These are phyloP conservation scores for Muschampia plurimacula DNA, from an alignment of 2,888 invertebrate species.

Conservation along the genomic window DNA sequence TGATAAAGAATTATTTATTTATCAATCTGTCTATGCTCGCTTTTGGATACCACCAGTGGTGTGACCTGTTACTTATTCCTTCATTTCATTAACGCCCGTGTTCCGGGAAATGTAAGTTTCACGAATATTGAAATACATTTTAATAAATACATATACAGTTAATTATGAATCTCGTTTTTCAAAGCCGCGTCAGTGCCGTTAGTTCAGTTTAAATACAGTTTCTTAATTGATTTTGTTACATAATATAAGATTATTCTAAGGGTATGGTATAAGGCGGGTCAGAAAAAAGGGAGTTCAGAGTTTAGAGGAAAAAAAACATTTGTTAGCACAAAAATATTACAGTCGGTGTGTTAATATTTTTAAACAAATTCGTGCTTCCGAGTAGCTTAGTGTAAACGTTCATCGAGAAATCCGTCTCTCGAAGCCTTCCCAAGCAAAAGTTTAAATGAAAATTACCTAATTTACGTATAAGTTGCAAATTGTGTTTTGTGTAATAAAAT, in stretches of 20 bases:
- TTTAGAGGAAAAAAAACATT: not conserved
- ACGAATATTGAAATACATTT: conserved; percentile 1
- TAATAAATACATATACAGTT: not conserved
- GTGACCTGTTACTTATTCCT: not conserved
- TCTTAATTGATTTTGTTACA: no score
- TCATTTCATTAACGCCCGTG: conserved; percentile 1
- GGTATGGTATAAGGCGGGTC: no score
- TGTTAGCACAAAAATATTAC: not conserved
- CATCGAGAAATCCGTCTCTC: conserved; percentile 53
- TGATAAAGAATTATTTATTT: no score
- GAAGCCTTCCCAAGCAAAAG: conserved; percentile 52
- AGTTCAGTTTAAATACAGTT: not conserved
- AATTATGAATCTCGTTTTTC: conserved; percentile 7
- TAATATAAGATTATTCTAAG: no score
- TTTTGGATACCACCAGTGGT: not conserved
- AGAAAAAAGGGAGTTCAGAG: no score
- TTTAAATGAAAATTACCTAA: conserved; percentile 60
- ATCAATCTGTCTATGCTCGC: no score
- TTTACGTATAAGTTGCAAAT: conserved; percentile 72
- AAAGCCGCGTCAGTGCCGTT: not conserved
- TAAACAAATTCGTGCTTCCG: not conserved
- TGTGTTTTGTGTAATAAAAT: conserved; percentile 70
- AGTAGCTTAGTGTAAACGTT: not conserved
- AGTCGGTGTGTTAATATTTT: not conserved
- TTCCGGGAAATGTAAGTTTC: not conserved